A percentile compares a stretch with the other conserved stretches of the same genome.
phyloP scores from a whole-genome alignment of 2,888 invertebrate genomes.

The Acanthosepion pharaonis region DNA sequence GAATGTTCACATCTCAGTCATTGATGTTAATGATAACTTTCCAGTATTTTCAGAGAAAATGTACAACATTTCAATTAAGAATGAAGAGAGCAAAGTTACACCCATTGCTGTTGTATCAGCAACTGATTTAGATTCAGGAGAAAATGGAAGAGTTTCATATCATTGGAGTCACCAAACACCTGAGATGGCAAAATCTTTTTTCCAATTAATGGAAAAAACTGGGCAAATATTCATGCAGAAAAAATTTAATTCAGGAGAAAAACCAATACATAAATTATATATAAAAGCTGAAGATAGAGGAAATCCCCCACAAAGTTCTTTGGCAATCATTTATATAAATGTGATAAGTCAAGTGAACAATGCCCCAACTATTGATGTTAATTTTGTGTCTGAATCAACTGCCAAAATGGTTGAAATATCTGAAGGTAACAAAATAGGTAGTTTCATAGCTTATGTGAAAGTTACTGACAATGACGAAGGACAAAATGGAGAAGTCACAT shows the following conservation, averaged over 20 bases:
- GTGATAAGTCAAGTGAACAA: neutral
- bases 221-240: neutral
- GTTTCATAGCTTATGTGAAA: neutral
- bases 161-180: neutral
- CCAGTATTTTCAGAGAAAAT: slow-evolving; percentile 38
- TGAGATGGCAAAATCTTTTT: neutral
- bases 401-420: neutral
- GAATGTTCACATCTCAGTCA: slow-evolving; percentile 38
- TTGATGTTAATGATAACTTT: slow-evolving; percentile 41
- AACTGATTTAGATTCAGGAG: slow-evolving; percentile 10
- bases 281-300: neutral
- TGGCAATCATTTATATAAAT: neutral
- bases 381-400: neutral
- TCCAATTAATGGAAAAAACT: neutral
- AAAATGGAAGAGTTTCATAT: slow-evolving; percentile 34
- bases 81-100: neutral
- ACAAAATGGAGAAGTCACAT: neutral
- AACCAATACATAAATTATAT: neutral
- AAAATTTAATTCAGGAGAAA: neutral
- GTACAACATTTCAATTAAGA: slow-evolving; percentile 38
- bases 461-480: neutral
- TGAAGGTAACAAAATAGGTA: neutral
- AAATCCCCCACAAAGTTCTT: neutral
- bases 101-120: neutral
- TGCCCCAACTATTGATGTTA: neutral